Conservation (phyloP, 2,888 invertebrate species). For the Liodrosophila aerea region DNA sequence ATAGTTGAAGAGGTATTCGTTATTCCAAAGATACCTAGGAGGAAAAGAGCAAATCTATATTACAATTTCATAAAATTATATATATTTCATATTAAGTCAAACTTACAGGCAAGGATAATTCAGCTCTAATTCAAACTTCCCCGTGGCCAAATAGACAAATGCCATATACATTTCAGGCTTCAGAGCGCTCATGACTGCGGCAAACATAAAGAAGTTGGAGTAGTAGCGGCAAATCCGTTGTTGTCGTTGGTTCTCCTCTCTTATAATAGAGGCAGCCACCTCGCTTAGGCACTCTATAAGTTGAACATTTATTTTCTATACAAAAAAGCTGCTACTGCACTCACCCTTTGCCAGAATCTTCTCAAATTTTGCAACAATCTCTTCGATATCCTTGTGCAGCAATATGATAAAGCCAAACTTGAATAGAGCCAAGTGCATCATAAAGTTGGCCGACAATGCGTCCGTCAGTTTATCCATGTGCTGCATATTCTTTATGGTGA, state of each 20-base stretch:
- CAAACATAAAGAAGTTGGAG: constrained; percentile 26
- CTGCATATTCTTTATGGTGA: constrained; percentile 22
- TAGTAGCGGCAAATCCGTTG: constrained; percentile 31
- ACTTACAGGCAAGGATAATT: constrained; percentile 39
- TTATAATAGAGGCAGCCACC: constrained; percentile 8
- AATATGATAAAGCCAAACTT: constrained; percentile 42
- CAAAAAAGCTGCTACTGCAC: too few relatives aligned
- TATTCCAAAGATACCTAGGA: constrained; percentile 51
- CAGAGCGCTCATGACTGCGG: constrained; percentile 14
- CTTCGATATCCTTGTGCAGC: constrained; percentile 17
- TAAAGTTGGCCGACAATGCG: constrained; percentile 28
- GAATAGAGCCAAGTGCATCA: constrained; percentile 33
- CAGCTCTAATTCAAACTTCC: constrained; percentile 22
- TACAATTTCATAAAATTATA: too few relatives aligned
- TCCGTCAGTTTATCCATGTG: constrained; percentile 41
- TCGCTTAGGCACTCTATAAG: constrained; percentile 8
- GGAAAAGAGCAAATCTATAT: neutral
- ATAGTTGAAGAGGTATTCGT: constrained; percentile 36
- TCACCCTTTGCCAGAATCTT: too few relatives aligned
- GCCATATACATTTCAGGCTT: neutral
- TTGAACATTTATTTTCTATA: constrained; percentile 10
- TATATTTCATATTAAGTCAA: neutral
- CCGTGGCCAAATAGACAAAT: constrained; percentile 36
- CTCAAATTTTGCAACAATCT: constrained; percentile 29
- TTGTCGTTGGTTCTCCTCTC: constrained; percentile 28